Base-by-base conservation (phyloP, 2,888 invertebrate genomes). In the Oxytorus armatus region DNA sequence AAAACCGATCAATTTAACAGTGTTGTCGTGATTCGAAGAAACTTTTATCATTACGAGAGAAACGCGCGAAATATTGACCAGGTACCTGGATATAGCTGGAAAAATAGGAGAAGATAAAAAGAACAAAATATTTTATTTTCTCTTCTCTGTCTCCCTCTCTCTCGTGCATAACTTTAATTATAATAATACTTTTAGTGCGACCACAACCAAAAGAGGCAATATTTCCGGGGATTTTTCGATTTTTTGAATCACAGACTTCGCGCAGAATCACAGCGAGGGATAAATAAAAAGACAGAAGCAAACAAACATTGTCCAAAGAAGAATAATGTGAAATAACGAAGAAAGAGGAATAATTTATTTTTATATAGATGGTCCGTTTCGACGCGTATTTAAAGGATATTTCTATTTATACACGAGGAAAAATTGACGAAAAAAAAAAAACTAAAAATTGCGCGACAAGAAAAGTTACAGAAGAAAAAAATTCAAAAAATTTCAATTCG, bases 331-430 rank as follows among this genome's bases (percentile, higher is more conserved):
- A 11, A 42, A 59, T 18, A 70, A 39, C 5, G 25, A 49, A 39
- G 25, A 25, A 49, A 25, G 14, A 63, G n/a, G 59, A 53, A 79
- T 66, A 77, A 59, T 69, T 75, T 83, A 84, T 84, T 84, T 84
- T 84, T 83, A 82, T 84, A 84, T 83, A 77, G 80, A 84, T 51
- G 78, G 78, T 79, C 80, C 76, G 77, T 83, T 83, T 84, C 83
- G 79, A 83, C 70, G 72, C 42, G 79, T 82, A 79, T 83, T 84
- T 80, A 82, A 83, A 82, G 25, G 68, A 55, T 74, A 82, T 77
- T 79, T 84, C 81, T 83, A 82, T 84, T 77, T 83, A 84, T 82
- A 79, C 79, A 82, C 76, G 76, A 47, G 4, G 14, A 42, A 47
- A 47, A 4, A n/a, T 16, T 16, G 14, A 4, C 11, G 47, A 16